phyloP scores from a whole-genome alignment of 2,888 invertebrate species.

The Chaitophorus viminalis region DNA sequence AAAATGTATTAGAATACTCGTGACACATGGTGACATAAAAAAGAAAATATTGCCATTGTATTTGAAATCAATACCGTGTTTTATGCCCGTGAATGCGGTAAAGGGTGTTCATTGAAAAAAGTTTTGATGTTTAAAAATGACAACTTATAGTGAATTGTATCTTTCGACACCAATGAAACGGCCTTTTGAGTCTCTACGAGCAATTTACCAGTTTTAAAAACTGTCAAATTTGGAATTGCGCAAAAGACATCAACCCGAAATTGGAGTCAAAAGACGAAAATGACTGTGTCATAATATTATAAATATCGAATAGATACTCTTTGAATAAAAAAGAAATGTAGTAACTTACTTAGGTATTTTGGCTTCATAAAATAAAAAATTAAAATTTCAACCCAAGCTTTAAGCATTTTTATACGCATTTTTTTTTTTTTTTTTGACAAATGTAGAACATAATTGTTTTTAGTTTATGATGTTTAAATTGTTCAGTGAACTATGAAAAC shows the following conservation, averaged over 20 bases:
- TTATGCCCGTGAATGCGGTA: not conserved
- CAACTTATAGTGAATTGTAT: not conserved
- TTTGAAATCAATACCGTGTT: slow-evolving; percentile 34
- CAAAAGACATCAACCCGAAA: not conserved
- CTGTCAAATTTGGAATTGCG: slow-evolving; percentile 8
- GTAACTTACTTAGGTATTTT: too few species aligned
- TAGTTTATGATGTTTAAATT: too few species aligned
- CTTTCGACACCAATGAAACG: not conserved
- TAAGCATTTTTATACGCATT: too few species aligned
- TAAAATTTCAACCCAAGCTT: too few species aligned
- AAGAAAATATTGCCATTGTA: not conserved
- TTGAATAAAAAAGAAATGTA: too few species aligned
- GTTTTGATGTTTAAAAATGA: slow-evolving; percentile 24
- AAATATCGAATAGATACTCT: too few species aligned
- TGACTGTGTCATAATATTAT: not conserved
- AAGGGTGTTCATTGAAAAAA: slow-evolving; percentile 14
- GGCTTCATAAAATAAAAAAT: too few species aligned
- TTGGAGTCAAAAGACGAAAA: not conserved
- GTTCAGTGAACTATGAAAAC: too few species aligned
- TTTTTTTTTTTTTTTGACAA: too few species aligned
- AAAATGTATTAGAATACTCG: not conserved
- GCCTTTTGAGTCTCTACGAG: not conserved
- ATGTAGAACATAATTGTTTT: too few species aligned
- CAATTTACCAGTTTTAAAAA: slow-evolving; percentile 14
- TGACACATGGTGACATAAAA: not conserved